These are phyloP conservation scores for Cercocebus atys DNA, from an alignment of 2,113 vertebrate species.

Conservation along the genomic window DNA sequence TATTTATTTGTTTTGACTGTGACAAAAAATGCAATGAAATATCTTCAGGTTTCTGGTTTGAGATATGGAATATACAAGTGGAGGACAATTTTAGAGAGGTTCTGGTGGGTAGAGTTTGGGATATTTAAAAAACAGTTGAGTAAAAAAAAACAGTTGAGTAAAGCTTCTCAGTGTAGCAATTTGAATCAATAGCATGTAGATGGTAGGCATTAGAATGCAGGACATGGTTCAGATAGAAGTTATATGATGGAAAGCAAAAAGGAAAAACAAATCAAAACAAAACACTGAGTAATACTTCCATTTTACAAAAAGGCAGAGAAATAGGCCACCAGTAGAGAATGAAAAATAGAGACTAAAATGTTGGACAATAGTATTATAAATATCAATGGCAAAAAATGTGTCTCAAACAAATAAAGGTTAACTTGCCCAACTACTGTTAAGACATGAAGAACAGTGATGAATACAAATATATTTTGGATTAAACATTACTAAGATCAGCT, in stretches of 20 bases:
- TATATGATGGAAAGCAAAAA: not conserved
- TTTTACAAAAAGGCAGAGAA: not conserved
- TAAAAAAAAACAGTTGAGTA: not conserved
- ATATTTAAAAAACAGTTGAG: not conserved
- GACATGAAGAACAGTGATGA: not conserved
- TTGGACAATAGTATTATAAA: not conserved
- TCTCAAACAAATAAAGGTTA: not conserved
- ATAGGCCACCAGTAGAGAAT: not conserved
- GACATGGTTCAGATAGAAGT: not conserved
- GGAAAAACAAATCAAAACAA: not conserved
- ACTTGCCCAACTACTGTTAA: not conserved
- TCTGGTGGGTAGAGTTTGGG: not conserved
- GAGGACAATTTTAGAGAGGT: not conserved
- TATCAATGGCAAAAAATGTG: not conserved
- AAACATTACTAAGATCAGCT: not conserved
- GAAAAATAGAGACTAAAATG: not conserved
- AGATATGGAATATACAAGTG: not conserved
- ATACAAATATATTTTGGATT: not conserved
- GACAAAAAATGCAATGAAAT: not conserved
- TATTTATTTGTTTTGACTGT: not conserved
- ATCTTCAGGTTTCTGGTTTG: not conserved
- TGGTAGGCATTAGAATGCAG: not conserved
- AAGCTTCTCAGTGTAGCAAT: not conserved
- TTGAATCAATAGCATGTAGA: not conserved
- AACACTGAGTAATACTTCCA: not conserved